Evolutionary conservation across 1,140 invertebrate genomes (phyloP), one percentile per base, ranked within the genome.

Genomic region (Aphelinus certus): DNA sequence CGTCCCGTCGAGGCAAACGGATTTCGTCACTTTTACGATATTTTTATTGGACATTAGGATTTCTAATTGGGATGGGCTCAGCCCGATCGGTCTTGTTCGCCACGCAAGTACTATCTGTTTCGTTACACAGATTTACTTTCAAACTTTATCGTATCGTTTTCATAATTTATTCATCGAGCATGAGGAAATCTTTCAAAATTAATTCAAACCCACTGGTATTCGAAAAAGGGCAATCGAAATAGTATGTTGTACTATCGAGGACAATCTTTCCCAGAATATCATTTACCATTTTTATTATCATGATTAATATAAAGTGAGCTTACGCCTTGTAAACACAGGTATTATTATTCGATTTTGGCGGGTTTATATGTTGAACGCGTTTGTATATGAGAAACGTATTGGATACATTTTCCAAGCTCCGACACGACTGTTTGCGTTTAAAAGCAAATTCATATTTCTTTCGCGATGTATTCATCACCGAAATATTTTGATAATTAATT

Each of bases 41-140:
- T 42, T 68, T 74, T 67, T 67, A 73, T 65, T 45, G 55, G 45
- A 43, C 55, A 61, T 45, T 45, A 10, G 9, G 26, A 56, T 66
- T 51, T 48, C 10, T 67, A 67, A 62, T 68, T 73, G 43, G 65
- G 3, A 73, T 42, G 42, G 9, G 51, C 26, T 26, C 26, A 26
- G 26, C 26, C 26, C 26, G 26, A 26, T 26, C 26, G 45, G 56
- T 58, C 60, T 69, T 49, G 49, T 26, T 60, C 57, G 3, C 57
- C 43, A 3, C 45, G 5, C 9, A 60, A 48, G 6, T 60, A 53
- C 4, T 42, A 60, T 55, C 72, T 67, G 46, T 49, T 56, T 26
- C 55, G 9, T 61, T 55, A 73, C 65, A 67, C 26, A 7, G 48
- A 53, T 73, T 68, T 73, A 61, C 48, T 66, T 62, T 73, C 65